Base-by-base conservation (phyloP, 2,888 invertebrate genomes). In the Chrysotoxum bicinctum region DNA sequence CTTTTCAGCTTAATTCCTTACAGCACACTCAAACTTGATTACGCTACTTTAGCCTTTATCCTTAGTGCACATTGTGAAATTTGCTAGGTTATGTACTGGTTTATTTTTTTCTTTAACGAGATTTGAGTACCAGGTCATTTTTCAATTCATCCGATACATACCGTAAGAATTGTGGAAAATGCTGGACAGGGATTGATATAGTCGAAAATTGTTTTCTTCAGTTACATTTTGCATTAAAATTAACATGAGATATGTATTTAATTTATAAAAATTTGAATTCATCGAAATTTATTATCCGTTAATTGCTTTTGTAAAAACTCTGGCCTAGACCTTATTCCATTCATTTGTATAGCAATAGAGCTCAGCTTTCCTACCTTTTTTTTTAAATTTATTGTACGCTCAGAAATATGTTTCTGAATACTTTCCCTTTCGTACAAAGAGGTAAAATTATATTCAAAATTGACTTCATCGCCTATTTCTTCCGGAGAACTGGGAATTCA, bases 321-420 rank as follows among this genome's bases (percentile, higher is more conserved):
- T 35, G 14, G 14, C 14, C 10, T 35, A 19, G 14, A 19, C 19
- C 58, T 21, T 37, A 21, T 58, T 21, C 30, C 14, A 35, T 37
- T 19, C 6, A 8, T 12, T 50, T 16, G 54, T 64, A 72, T 72
- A 48, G 72, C 72, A 82, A 66, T 52, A 43, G 81, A 82, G 81
- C 81, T 82, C 81, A 82, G 76, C 81, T 82, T 43, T 23, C 32
- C 30, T 74, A 54, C 64, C 43, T 35, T 48, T 35, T 23, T 35
- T 48, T 35, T 23, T 9, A 3, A 48, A 21, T 2, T 3, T 23
- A 19, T 19, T 10, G 3, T 3, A 32, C 32, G 12, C 16, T 16
- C 12, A 69, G 16, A 58, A 35, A 37, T 21, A 10, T 56, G 35
- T 35, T 9, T 35, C 21, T 35, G 21, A 2, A 58, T 19, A 0